phyloP scores from a whole-genome alignment of 2,888 invertebrate species.

The Cheilosia scutellata region DNA sequence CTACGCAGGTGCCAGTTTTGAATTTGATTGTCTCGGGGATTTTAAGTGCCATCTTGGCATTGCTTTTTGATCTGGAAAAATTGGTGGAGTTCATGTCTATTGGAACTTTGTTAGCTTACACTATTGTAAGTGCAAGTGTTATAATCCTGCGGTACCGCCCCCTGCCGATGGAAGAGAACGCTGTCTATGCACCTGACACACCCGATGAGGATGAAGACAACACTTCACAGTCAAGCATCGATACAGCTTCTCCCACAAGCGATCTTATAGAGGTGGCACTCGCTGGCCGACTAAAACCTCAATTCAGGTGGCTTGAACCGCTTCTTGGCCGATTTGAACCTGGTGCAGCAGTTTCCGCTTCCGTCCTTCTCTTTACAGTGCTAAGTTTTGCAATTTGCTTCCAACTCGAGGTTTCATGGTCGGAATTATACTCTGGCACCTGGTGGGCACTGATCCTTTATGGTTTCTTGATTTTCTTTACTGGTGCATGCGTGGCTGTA shows the following conservation, averaged over 20 bases:
- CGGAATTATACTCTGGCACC: conserved; percentile 85
- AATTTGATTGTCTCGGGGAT: conserved; percentile 92
- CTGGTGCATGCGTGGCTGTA: conserved; percentile 88
- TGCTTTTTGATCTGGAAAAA: conserved; percentile 94
- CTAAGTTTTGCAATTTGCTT: conserved; percentile 89
- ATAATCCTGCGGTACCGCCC: conserved; percentile 93
- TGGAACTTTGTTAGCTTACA: conserved; percentile 94
- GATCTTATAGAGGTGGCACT: conserved; percentile 86
- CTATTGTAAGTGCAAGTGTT: conserved; percentile 95
- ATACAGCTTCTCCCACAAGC: conserved; percentile 86
- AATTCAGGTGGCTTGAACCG: conserved; percentile 90
- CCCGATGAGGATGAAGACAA: conserved; percentile 86
- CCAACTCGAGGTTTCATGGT: conserved; percentile 87
- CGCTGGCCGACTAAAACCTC: conserved; percentile 91
- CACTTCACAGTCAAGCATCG: conserved; percentile 87
- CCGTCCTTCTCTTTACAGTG: conserved; percentile 89
- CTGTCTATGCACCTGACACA: conserved; percentile 85
- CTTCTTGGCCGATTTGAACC: conserved; percentile 90
- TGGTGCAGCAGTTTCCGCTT: conserved; percentile 89
- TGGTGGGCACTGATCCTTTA: conserved; percentile 90
- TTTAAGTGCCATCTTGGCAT: conserved; percentile 90
- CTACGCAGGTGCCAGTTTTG: conserved; percentile 91
- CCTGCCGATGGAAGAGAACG: conserved; percentile 85
- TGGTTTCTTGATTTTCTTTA: conserved; percentile 86
- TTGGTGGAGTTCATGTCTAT: conserved; percentile 98